Evolutionary conservation across 2,888 invertebrate species (phyloP).

Genomic region (Anthophora plumipes): DNA sequence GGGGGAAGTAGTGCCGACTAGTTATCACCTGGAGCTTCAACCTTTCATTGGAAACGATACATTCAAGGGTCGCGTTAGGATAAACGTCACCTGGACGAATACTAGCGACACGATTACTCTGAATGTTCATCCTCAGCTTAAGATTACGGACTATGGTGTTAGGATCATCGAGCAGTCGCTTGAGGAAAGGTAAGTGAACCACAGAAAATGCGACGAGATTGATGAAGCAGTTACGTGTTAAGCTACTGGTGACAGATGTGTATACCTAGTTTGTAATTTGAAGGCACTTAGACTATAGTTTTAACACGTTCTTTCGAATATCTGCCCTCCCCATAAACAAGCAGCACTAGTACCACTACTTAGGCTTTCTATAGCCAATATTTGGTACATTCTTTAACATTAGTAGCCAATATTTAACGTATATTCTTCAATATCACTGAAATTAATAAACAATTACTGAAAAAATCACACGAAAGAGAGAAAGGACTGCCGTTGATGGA

Average conservation of each 20-base stretch:
- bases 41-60: constrained; percentile 88
- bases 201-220: not conserved
- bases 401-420: too few relatives aligned
- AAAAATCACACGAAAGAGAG: constrained; percentile 36
- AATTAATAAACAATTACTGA: not conserved
- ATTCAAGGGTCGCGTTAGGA: constrained; percentile 89
- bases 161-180: constrained; percentile 81
- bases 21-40: constrained; percentile 89
- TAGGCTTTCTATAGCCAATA: too few relatives aligned
- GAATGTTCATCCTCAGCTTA: constrained; percentile 88
- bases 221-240: too few relatives aligned
- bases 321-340: too few relatives aligned
- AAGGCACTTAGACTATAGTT: too few relatives aligned
- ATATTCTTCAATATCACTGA: too few relatives aligned
- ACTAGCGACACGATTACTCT: constrained; percentile 88
- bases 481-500: constrained; percentile 43
- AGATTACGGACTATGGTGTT: constrained; percentile 86
- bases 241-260: too few relatives aligned
- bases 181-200: constrained; percentile 78
- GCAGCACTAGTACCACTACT: too few relatives aligned
- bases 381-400: too few relatives aligned
- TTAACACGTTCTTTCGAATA: too few relatives aligned
- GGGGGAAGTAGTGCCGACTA: constrained; percentile 87
- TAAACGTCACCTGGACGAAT: constrained; percentile 89
- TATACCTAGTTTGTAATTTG: too few relatives aligned